phyloP scores from a whole-genome alignment of 2,888 invertebrate genomes.

The Nyleta sp. region DNA sequence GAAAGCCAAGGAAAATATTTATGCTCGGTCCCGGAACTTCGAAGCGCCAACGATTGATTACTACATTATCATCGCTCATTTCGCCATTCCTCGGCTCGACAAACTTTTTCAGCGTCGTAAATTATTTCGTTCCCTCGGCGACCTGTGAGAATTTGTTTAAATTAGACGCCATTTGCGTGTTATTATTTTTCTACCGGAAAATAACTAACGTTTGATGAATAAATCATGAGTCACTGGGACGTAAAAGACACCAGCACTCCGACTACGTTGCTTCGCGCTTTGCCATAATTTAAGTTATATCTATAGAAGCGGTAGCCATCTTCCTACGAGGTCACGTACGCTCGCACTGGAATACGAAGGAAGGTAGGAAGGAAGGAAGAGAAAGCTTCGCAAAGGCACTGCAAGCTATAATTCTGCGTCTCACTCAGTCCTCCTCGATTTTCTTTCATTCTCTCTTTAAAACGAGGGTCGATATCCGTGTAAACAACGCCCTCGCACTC shows the following conservation, averaged over 20 bases:
- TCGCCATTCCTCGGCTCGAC: slow-evolving; percentile 10
- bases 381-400: slow-evolving; percentile 51
- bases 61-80: slow-evolving; percentile 60
- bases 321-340: slow-evolving; percentile 76
- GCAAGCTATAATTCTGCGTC: slow-evolving; percentile 69
- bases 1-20: slow-evolving; percentile 75
- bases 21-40: slow-evolving; percentile 64
- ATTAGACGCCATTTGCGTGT: slow-evolving; percentile 13
- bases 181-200: not conserved
- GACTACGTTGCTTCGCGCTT: slow-evolving; percentile 32
- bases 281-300: slow-evolving; percentile 48
- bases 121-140: slow-evolving; percentile 19
- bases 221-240: slow-evolving; percentile 34
- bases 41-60: slow-evolving; percentile 61
- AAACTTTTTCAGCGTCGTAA: slow-evolving; percentile 24
- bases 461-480: slow-evolving; percentile 67
- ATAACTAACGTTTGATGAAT: slow-evolving; percentile 29
- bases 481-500: slow-evolving; percentile 70
- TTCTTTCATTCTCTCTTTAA: slow-evolving; percentile 48
- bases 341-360: slow-evolving; percentile 62
- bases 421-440: slow-evolving; percentile 41
- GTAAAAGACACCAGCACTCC: slow-evolving; percentile 24
- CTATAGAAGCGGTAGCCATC: slow-evolving; percentile 73
- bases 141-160: slow-evolving; percentile 13
- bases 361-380: slow-evolving; percentile 40